Evolutionary conservation across 2,888 invertebrate species (phyloP), one percentile per base, ranked within the genome.

Genomic region (Hydraecia micacea): DNA sequence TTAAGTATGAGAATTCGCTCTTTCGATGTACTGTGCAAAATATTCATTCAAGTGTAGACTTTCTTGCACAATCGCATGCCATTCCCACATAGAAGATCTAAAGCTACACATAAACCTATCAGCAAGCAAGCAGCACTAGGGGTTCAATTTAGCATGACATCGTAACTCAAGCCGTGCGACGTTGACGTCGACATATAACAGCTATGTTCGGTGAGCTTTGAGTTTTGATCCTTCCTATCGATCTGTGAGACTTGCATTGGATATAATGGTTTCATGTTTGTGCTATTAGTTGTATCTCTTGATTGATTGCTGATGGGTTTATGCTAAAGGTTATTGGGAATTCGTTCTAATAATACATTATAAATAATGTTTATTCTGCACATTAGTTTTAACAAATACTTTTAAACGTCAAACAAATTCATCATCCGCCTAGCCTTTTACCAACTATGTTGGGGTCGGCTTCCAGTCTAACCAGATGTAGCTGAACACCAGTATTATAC

Each of bases 141-240:
- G 73, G 86, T 87, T 88, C 88, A 91, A 90, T 91, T 90, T 86
- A 87, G 80, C 86, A 83, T 90, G 89, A 86, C 87, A 87, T 86
- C 88, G 91, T 90, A 90, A 90, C 89, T 91, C 90, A 91, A 88
- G 88, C 77, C 79, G 72, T 84, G 86, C 88, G 87, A 90, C 88
- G 81, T 83, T n/a, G 36, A 63, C 25, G 60, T 32, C 69, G 25
- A 28, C 86, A 83, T 86, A 82, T 86, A 89, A 91, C 85, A 80
- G 76, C 77, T 72, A 72, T 77, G 79, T 81, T 80, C 84, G 74
- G 68, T 79, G 73, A 78, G 87, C 89, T 88, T 88, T 83, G 87
- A 88, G 84, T 84, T 86, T 86, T 86, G 87, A 90, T 89, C 86
- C 84, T 80, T 73, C 75, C 68, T 82, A 87, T 85, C 84, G 86